A percentile compares a stretch with the other conserved stretches of the same genome.
phyloP scores from a whole-genome alignment of 2,797 vertebrate species.

The Microctenopoma lineatum region DNA sequence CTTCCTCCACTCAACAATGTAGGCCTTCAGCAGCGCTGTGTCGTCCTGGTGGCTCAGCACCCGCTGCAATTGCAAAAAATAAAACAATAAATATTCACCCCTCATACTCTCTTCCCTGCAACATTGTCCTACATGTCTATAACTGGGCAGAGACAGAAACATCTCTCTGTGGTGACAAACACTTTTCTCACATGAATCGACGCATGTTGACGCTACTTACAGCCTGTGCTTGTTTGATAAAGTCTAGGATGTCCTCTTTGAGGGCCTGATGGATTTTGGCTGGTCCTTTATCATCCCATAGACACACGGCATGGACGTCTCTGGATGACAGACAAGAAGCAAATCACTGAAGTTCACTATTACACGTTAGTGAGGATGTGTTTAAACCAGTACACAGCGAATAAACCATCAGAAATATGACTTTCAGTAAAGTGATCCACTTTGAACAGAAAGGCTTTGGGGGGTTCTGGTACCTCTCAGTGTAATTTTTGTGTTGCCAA shows the following conservation, averaged over 20 bases:
- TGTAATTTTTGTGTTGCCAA: not conserved
- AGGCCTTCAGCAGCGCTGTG: conserved; percentile 95
- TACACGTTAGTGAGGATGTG: not conserved
- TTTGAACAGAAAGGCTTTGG: not conserved
- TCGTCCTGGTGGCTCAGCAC: conserved; percentile 98
- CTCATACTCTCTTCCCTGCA: not conserved
- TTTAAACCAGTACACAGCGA: not conserved
- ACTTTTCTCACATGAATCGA: too few species aligned
- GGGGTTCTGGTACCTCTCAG: not conserved
- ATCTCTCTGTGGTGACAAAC: too few species aligned
- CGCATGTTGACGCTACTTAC: conserved; percentile 38
- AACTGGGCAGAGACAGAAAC: not conserved
- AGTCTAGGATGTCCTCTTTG: conserved; percentile 98
- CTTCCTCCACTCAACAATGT: conserved; percentile 98
- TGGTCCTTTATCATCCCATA: conserved; percentile 99
- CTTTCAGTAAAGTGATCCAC: not conserved
- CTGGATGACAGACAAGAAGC: conserved; percentile 67
- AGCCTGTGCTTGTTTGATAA: conserved; percentile 98
- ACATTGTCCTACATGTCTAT: not conserved
- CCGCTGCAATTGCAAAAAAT: conserved; percentile 79
- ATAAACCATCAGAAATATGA: too few species aligned
- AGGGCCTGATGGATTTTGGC: conserved; percentile 98
- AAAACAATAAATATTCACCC: not conserved
- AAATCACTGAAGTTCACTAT: not conserved
- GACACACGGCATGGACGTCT: conserved; percentile 96